Evolutionary conservation across 2,113 vertebrate species (phyloP).

Genomic region (Hypanus sabinus): DNA sequence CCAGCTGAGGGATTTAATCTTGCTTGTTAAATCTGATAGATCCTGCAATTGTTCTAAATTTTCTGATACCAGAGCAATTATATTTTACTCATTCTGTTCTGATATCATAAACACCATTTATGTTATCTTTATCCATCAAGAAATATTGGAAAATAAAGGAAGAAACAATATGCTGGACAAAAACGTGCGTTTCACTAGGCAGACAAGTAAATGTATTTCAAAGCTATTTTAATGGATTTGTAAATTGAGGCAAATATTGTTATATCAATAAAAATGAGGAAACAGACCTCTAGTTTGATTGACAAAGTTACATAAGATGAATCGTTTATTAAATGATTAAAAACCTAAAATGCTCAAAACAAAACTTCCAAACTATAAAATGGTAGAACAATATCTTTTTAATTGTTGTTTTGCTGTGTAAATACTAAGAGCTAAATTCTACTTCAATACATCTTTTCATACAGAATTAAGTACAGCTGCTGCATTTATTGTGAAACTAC

Average conservation of each 20-base stretch:
- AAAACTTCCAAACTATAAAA: conserved; percentile 8
- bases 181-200: not conserved
- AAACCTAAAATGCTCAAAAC: not conserved
- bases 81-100: not conserved
- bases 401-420: not conserved
- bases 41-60: not conserved
- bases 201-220: not conserved
- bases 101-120: not conserved
- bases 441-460: conserved; percentile 9
- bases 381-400: not conserved
- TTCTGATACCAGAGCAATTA: not conserved
- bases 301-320: not conserved
- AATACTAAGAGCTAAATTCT: conserved; percentile 4
- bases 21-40: not conserved
- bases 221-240: not conserved
- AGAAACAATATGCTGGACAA: not conserved
- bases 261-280: not conserved
- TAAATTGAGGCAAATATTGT: not conserved
- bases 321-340: not conserved
- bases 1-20: not conserved
- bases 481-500: conserved; percentile 16
- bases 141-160: conserved; percentile 16
- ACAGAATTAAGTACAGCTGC: not conserved
- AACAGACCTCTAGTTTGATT: not conserved
- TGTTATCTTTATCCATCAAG: not conserved